These are phyloP conservation scores for Rhombomys opimus DNA, from an alignment of 2,113 vertebrate genomes.

Conservation along the genomic window DNA sequence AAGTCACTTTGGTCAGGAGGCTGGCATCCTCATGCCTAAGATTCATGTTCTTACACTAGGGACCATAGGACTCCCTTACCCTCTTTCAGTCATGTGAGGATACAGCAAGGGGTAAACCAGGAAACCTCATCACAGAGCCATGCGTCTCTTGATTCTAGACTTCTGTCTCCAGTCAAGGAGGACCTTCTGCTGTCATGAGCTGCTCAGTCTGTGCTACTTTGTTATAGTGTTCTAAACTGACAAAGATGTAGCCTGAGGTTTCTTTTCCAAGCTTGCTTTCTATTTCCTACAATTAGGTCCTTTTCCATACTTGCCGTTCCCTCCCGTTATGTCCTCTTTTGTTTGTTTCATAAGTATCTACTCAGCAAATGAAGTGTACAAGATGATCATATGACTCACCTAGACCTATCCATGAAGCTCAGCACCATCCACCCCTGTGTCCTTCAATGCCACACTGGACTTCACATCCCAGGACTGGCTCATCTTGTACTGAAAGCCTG, in stretches of 20 bases:
- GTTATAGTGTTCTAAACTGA: neutral
- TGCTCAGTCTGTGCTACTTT: neutral
- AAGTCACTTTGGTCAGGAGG: neutral
- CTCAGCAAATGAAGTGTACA: neutral
- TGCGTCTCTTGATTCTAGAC: neutral
- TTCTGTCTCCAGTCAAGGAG: neutral
- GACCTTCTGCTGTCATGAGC: neutral
- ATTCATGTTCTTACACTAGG: neutral
- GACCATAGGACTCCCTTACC: neutral
- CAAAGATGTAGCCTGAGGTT: neutral
- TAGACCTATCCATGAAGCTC: neutral
- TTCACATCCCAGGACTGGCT: neutral
- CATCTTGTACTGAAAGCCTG: neutral
- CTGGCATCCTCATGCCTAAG: neutral
- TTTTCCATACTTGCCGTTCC: neutral
- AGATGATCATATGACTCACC: neutral
- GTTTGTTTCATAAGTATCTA: neutral
- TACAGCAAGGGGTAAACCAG: neutral
- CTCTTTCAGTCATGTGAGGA: neutral
- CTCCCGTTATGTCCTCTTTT: neutral
- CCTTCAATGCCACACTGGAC: neutral
- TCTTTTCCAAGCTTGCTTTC: neutral
- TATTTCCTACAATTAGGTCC: neutral
- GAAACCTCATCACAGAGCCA: neutral
- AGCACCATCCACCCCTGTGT: neutral